Percentiles rank a stretch among this genome's conserved stretches.
These are phyloP conservation scores for Lasioglossum albipes DNA, from an alignment of 1,140 invertebrate genomes.

Conservation along the genomic window DNA sequence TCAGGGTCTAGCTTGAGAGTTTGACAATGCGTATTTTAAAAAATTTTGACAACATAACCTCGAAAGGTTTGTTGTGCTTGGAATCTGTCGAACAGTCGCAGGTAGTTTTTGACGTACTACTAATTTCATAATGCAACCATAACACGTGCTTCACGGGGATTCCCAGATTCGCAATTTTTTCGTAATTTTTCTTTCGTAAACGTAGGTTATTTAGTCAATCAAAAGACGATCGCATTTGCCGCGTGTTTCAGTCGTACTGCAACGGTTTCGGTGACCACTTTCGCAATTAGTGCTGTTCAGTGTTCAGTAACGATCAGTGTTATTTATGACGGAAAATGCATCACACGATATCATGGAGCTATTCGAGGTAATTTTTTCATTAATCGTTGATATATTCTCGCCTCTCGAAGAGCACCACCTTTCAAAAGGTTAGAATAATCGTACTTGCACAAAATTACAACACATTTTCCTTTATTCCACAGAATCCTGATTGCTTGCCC, in stretches of 20 bases:
- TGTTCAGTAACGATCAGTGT: slow-evolving; percentile 1
- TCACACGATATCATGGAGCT: slow-evolving; percentile 36
- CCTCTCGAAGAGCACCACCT: background rate
- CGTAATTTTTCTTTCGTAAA: background rate
- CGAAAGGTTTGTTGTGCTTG: background rate
- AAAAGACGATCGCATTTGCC: background rate
- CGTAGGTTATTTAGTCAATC: background rate
- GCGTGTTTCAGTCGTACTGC: background rate
- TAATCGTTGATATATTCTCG: background rate
- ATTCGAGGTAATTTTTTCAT: slow-evolving; percentile 45
- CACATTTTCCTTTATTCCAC: slow-evolving; percentile 20
- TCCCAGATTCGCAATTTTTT: background rate
- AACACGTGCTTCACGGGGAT: background rate
- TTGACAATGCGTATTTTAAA: background rate
- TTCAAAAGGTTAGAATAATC: slow-evolving; percentile 2
- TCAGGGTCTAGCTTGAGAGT: background rate
- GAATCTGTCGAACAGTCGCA: background rate
- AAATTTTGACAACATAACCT: slow-evolving; percentile 26
- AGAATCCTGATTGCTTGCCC: slow-evolving; percentile 71
- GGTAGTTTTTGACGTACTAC: background rate
- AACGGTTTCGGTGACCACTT: slow-evolving; percentile 8
- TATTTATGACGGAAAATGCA: slow-evolving; percentile 50
- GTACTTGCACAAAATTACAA: background rate
- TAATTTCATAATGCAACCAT: background rate
- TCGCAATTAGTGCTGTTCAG: background rate